Percentiles rank a stretch among this genome's conserved stretches.
Conservation (phyloP, 1,140 invertebrate species). For the Cecropterus lyciades region DNA sequence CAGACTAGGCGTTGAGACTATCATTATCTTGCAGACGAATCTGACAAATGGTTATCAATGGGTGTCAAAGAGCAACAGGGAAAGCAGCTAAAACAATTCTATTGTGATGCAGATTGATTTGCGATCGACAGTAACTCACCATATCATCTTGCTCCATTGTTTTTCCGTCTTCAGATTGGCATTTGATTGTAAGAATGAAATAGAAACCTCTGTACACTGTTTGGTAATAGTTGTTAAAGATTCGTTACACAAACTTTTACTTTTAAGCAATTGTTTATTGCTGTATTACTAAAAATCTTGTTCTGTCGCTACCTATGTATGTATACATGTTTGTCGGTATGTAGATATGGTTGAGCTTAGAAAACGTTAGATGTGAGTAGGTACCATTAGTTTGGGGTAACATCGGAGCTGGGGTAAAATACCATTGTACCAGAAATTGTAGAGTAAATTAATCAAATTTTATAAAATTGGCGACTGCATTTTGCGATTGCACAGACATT, state of each 20-base stretch:
- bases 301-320: no score
- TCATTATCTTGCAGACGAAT: slow-evolving; percentile 1
- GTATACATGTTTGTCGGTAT: no score
- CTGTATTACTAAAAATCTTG: not conserved
- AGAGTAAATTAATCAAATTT: no score
- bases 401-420: no score
- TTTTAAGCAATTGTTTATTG: slow-evolving; percentile 1
- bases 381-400: no score
- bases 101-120: slow-evolving; percentile 63
- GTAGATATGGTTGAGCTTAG: no score
- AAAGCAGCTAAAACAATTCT: slow-evolving; percentile 57
- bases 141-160: slow-evolving; percentile 50
- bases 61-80: slow-evolving; percentile 50
- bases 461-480: no score
- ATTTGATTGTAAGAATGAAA: slow-evolving; percentile 35
- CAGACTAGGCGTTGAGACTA: not conserved
- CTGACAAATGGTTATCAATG: slow-evolving; percentile 53
- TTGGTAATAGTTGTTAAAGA: slow-evolving; percentile 39
- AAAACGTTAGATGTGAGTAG: no score
- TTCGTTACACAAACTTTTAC: slow-evolving; percentile 42
- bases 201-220: slow-evolving; percentile 24
- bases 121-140: slow-evolving; percentile 51
- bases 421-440: no score
- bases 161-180: slow-evolving; percentile 39
- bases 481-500: no score